phyloP scores from a whole-genome alignment of 2,888 invertebrate genomes.

The Lathronympha strigana region DNA sequence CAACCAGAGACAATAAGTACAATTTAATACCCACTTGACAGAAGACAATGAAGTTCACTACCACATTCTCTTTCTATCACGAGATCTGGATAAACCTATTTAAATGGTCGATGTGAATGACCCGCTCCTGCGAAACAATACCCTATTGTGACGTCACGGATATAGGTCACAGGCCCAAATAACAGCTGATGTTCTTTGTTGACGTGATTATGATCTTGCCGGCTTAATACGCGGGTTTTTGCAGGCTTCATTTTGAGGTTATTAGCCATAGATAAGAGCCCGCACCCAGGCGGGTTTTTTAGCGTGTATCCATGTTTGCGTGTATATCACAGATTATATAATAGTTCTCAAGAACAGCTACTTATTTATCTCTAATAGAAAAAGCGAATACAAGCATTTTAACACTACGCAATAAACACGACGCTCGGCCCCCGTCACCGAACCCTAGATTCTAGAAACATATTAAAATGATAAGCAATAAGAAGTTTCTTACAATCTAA shows the following conservation, averaged over 20 bases:
- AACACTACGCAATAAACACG: too few relatives aligned
- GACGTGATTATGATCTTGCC: slow-evolving; percentile 46
- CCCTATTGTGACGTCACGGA: slow-evolving; percentile 83
- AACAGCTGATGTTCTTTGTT: slow-evolving; percentile 70
- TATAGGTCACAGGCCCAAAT: slow-evolving; percentile 82
- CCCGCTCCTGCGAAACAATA: slow-evolving; percentile 82
- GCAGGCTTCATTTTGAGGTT: not conserved
- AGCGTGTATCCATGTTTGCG: too few relatives aligned
- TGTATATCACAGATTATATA: too few relatives aligned
- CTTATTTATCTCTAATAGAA: too few relatives aligned
- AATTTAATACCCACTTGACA: slow-evolving; percentile 63
- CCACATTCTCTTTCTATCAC: slow-evolving; percentile 72
- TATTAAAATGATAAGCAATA: too few relatives aligned
- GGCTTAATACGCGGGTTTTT: slow-evolving; percentile 15
- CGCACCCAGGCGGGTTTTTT: too few relatives aligned
- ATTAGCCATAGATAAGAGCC: not conserved
- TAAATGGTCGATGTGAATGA: slow-evolving; percentile 79
- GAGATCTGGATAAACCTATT: slow-evolving; percentile 78
- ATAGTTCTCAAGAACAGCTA: too few relatives aligned
- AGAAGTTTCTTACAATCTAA: too few relatives aligned
- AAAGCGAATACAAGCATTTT: too few relatives aligned
- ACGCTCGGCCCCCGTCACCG: too few relatives aligned
- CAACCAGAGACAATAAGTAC: slow-evolving; percentile 68
- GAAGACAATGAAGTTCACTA: slow-evolving; percentile 72
- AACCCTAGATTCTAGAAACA: too few relatives aligned